These are phyloP conservation scores for Myiopsitta monachus DNA, from an alignment of 2,113 vertebrate species.

Conservation along the genomic window DNA sequence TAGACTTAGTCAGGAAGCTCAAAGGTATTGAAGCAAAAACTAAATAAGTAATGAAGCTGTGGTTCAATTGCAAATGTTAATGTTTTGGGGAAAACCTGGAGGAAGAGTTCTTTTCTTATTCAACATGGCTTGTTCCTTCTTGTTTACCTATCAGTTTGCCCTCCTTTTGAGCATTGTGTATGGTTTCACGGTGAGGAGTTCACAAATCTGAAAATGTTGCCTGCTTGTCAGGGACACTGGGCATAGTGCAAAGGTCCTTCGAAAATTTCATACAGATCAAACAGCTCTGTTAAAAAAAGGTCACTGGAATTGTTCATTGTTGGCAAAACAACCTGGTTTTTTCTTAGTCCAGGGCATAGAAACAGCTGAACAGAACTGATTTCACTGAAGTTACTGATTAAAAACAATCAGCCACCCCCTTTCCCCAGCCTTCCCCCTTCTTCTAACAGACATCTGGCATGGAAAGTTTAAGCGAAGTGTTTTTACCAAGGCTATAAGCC, in stretches of 20 bases:
- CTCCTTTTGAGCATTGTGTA: conserved; percentile 16
- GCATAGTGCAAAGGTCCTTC: conserved; percentile 48
- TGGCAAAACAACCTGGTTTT: conserved; percentile 9
- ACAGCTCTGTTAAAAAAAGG: conserved; percentile 44
- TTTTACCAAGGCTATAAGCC: background rate
- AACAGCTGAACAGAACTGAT: background rate
- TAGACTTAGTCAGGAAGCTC: background rate
- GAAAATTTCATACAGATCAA: conserved; percentile 38
- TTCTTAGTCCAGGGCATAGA: background rate
- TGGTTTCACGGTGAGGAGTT: conserved; percentile 18
- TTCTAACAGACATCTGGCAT: background rate
- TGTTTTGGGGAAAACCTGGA: background rate
- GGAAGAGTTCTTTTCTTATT: background rate
- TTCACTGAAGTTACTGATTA: conserved; percentile 20
- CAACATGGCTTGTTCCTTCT: background rate
- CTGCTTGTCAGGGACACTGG: conserved; percentile 3
- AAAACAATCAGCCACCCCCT: background rate
- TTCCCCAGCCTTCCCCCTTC: background rate
- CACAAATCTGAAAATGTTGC: conserved; percentile 36
- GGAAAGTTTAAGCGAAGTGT: background rate
- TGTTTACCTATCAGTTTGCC: conserved; percentile 16
- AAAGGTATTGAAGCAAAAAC: background rate
- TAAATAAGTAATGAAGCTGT: conserved; percentile 32
- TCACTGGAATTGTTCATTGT: conserved; percentile 7
- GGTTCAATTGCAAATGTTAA: conserved; percentile 12